These are phyloP conservation scores for Seladonia tumulorum DNA, from an alignment of 2,888 invertebrate species.

Conservation along the genomic window DNA sequence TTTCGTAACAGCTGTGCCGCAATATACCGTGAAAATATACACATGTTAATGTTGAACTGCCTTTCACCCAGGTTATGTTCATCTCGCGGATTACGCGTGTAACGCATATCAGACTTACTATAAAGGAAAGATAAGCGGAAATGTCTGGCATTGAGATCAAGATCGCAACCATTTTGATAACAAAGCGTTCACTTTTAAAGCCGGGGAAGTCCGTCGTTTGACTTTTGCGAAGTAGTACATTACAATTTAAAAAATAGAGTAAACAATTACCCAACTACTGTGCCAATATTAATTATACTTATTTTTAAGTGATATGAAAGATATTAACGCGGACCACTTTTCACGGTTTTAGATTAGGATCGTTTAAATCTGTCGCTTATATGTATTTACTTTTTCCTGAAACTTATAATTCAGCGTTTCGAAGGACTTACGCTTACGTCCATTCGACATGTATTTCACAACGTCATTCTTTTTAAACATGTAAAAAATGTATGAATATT, in stretches of 20 bases:
- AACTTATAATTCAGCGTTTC: not conserved
- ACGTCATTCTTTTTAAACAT: not conserved
- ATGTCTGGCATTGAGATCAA: not conserved
- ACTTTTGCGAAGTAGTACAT: not conserved
- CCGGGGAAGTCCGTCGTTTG: not conserved
- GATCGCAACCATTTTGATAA: conserved; percentile 2
- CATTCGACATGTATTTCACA: not conserved
- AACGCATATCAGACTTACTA: not conserved
- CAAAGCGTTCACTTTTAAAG: not conserved
- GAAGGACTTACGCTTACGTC: not conserved
- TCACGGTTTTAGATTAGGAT: not conserved
- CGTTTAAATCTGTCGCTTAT: not conserved
- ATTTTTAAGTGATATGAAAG: not conserved
- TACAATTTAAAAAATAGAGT: not conserved
- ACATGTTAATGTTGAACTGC: not conserved
- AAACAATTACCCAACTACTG: too few species aligned
- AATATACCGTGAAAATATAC: conserved; percentile 14
- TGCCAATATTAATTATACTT: too few species aligned
- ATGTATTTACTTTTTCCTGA: not conserved
- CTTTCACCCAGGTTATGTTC: conserved; percentile 27
- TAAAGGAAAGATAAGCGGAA: conserved; percentile 30
- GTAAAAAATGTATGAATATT: not conserved
- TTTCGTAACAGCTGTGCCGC: conserved; percentile 7
- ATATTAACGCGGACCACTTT: not conserved
- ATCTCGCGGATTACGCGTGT: conserved; percentile 11